Conservation (phyloP, 1,140 invertebrate genomes). For the Triops longicaudatus region DNA sequence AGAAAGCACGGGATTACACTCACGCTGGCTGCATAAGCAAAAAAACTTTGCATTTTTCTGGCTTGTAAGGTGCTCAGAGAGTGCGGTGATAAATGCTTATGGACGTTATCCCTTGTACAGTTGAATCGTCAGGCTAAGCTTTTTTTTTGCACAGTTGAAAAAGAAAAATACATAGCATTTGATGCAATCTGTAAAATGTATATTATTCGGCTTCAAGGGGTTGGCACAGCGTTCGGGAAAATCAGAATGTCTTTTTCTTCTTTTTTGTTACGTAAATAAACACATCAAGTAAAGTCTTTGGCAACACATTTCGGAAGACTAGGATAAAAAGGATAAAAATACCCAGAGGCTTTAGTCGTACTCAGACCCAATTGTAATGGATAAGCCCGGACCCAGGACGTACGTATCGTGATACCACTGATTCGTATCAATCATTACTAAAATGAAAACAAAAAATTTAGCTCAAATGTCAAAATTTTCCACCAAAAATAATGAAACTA, state of each 20-base stretch:
- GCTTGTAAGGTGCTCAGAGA: background rate
- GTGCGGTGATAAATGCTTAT: background rate
- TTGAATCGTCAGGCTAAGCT: background rate
- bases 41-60: background rate
- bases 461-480: conserved; percentile 6
- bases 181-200: background rate
- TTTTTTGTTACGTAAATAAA: background rate
- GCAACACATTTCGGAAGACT: background rate
- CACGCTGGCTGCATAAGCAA: background rate
- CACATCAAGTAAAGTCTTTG: conserved; percentile 6
- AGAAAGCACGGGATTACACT: background rate
- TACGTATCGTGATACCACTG: conserved; percentile 49
- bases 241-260: background rate
- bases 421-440: conserved; percentile 44
- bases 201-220: background rate
- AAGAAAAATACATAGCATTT: conserved; percentile 1
- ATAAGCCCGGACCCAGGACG: conserved; percentile 30
- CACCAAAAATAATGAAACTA: conserved; percentile 24
- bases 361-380: conserved; percentile 35
- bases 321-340: background rate
- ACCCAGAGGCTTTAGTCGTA: conserved; percentile 23
- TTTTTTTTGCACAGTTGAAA: conserved; percentile 4
- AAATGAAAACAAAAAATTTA: conserved; percentile 28
- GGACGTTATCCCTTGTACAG: background rate
- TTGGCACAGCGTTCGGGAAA: background rate